Percentiles rank a stretch among this genome's conserved stretches.
Conservation (phyloP, 1,140 invertebrate genomes). For the Drosophila kurseongensis region DNA sequence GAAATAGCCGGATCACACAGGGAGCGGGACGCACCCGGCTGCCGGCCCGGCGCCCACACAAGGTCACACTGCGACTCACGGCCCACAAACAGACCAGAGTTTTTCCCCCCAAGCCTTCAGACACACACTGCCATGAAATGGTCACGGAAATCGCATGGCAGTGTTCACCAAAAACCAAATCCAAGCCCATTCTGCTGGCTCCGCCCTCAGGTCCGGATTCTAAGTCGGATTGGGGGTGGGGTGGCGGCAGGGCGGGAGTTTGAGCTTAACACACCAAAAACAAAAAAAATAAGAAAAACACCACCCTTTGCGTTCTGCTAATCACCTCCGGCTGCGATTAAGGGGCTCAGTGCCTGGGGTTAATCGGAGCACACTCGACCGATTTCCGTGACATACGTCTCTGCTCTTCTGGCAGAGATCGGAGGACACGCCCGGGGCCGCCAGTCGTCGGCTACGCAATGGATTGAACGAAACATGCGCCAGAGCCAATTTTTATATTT, state of each 20-base stretch:
- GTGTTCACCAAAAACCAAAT: constrained; percentile 43
- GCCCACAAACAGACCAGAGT: constrained; percentile 54
- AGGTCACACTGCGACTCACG: constrained; percentile 29
- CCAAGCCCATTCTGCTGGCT: constrained; percentile 8
- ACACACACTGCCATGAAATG: constrained; percentile 53
- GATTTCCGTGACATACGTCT: constrained; percentile 68
- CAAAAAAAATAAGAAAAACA: not conserved
- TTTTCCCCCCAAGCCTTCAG: constrained; percentile 29
- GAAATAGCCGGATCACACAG: constrained; percentile 50
- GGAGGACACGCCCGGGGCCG: constrained; percentile 19
- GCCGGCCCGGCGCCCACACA: constrained; percentile 18
- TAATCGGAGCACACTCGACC: constrained; percentile 64
- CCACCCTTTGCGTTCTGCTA: constrained; percentile 62
- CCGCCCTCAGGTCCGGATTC: not conserved
- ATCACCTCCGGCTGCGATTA: constrained; percentile 79
- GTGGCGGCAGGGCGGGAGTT: constrained; percentile 4
- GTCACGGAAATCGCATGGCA: constrained; percentile 77
- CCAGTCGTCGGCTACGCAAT: constrained; percentile 54
- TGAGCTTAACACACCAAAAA: constrained; percentile 34
- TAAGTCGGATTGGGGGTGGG: not conserved
- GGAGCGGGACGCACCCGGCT: constrained; percentile 22
- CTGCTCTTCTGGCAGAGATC: constrained; percentile 21
- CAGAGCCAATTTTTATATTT: constrained; percentile 50
- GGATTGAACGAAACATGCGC: constrained; percentile 58
- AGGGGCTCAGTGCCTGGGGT: constrained; percentile 77